Conservation (phyloP, 2,888 invertebrate genomes). For the Miltochrista miniata region DNA sequence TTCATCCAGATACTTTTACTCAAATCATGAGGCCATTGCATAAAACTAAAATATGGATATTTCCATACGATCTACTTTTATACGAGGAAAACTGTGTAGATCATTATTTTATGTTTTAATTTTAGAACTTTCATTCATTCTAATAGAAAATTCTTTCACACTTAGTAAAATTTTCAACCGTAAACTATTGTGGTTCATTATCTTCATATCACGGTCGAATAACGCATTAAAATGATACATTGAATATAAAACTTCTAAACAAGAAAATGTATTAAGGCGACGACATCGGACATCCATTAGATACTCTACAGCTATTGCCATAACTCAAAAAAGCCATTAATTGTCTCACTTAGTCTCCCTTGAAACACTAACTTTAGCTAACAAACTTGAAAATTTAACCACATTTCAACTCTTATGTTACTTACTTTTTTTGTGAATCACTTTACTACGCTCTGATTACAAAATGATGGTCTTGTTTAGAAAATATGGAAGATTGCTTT, state of each 20-base stretch:
- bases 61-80: constrained; percentile 20
- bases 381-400: constrained; percentile 29
- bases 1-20: constrained; percentile 71
- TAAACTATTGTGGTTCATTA: too few species aligned
- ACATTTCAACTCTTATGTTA: not conserved
- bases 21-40: constrained; percentile 60
- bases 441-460: not conserved
- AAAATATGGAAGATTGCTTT: constrained; percentile 11
- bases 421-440: not conserved
- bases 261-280: constrained; percentile 22
- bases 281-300: constrained; percentile 48
- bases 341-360: constrained; percentile 41
- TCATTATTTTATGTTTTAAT: constrained; percentile 27
- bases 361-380: constrained; percentile 33
- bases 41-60: constrained; percentile 44
- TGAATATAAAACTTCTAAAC: constrained; percentile 1
- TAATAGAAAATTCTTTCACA: not conserved
- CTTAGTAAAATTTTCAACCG: not conserved
- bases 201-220: too few species aligned
- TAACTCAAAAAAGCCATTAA: constrained; percentile 43
- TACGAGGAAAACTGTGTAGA: constrained; percentile 7
- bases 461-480: constrained; percentile 1
- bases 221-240: too few species aligned
- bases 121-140: not conserved
- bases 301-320: constrained; percentile 39